Conservation (phyloP, 2,113 vertebrate species). For the Cyanoderma ruficeps region DNA sequence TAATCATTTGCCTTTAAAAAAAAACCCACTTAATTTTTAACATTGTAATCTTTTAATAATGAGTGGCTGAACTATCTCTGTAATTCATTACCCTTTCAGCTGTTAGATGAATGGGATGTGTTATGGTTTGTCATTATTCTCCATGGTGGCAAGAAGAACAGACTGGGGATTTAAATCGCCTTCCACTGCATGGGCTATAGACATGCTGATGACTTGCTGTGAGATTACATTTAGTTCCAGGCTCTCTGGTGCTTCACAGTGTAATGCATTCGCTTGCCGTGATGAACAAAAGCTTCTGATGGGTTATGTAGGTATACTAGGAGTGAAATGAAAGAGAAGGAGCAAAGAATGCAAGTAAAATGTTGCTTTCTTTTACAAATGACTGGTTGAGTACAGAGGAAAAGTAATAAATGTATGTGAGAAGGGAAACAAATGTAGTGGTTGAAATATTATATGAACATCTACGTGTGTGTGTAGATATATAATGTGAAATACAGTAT, state of each 20-base stretch:
- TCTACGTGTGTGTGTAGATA: neutral
- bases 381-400: neutral
- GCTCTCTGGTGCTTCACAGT: conserved; percentile 36
- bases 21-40: conserved; percentile 23
- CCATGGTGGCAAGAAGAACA: conserved; percentile 40
- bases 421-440: conserved; percentile 24
- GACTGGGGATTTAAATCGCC: conserved; percentile 56
- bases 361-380: conserved; percentile 10
- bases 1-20: conserved; percentile 25
- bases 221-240: conserved; percentile 56
- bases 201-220: conserved; percentile 47
- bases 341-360: neutral
- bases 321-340: conserved; percentile 30
- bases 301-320: neutral
- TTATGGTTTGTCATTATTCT: conserved; percentile 68
- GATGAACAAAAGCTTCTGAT: conserved; percentile 35
- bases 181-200: conserved; percentile 41
- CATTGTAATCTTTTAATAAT: conserved; percentile 64
- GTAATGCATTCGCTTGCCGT: conserved; percentile 1
- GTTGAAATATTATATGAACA: conserved; percentile 10
- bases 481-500: conserved; percentile 44
- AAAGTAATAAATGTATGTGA: conserved; percentile 5
- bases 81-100: conserved; percentile 65
- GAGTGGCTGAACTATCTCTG: conserved; percentile 59
- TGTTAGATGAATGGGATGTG: conserved; percentile 61